Conservation (phyloP, 2,113 vertebrate genomes). For the Epinephelus fuscoguttatus region DNA sequence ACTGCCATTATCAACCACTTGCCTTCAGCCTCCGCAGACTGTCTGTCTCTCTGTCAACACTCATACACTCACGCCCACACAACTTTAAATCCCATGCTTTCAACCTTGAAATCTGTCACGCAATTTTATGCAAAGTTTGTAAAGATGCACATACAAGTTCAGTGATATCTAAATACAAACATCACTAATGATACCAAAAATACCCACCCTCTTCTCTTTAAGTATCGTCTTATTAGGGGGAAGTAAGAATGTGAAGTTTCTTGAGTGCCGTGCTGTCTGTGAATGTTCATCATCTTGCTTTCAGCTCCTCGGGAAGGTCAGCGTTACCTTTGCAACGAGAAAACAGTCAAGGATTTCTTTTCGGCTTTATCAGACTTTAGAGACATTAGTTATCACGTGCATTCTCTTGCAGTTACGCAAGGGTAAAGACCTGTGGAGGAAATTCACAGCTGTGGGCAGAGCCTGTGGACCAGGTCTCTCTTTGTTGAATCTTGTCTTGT, state of each 20-base stretch:
- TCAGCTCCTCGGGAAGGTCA: slow-evolving; percentile 62
- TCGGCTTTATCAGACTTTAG: slow-evolving; percentile 23
- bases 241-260: slow-evolving; percentile 18
- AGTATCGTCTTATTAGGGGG: not conserved
- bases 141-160: not conserved
- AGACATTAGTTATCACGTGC: slow-evolving; percentile 27
- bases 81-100: slow-evolving; percentile 1
- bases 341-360: slow-evolving; percentile 32
- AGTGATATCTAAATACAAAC: slow-evolving; percentile 26
- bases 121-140: slow-evolving; percentile 8
- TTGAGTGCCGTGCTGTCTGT: slow-evolving; percentile 43
- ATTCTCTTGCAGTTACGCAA: slow-evolving; percentile 36
- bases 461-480: not conserved
- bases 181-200: not conserved
- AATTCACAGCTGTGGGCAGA: slow-evolving; percentile 3
- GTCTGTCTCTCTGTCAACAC: not conserved
- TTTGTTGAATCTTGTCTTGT: slow-evolving; percentile 10
- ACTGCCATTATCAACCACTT: slow-evolving; percentile 30
- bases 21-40: slow-evolving; percentile 5
- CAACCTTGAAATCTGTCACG: not conserved
- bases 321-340: slow-evolving; percentile 3
- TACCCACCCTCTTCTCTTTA: not conserved
- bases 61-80: slow-evolving; percentile 1
- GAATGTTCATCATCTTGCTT: slow-evolving; percentile 47
- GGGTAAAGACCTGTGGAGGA: not conserved